phyloP scores from a whole-genome alignment of 2,797 vertebrate genomes.

The Smutsia temminckii region DNA sequence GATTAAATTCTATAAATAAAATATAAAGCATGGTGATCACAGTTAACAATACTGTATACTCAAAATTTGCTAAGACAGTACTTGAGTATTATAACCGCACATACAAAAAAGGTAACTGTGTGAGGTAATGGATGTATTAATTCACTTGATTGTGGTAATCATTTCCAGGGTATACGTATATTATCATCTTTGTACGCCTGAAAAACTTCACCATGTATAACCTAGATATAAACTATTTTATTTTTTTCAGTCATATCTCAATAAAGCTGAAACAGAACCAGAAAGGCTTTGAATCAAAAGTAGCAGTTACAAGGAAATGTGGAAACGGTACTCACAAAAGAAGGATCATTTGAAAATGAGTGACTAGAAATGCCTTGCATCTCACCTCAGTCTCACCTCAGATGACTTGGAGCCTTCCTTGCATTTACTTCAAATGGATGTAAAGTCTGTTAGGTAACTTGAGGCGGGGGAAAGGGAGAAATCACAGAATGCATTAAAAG shows the following conservation, averaged over 20 bases:
- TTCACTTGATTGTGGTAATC: neutral
- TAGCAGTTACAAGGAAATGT: neutral
- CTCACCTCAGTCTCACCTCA: neutral
- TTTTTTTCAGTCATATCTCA: neutral
- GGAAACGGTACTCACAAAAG: neutral
- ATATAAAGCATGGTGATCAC: neutral
- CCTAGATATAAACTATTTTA: neutral
- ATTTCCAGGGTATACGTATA: neutral
- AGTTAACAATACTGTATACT: neutral
- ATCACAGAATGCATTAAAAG: neutral
- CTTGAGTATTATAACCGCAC: neutral
- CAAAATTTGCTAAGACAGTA: neutral
- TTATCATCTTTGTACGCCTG: neutral
- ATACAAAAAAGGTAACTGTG: neutral
- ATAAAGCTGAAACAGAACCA: neutral
- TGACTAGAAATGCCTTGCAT: neutral
- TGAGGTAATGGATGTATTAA: neutral
- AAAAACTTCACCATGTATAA: neutral
- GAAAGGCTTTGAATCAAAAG: neutral
- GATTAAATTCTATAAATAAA: neutral
- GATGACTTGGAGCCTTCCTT: neutral
- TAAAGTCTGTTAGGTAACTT: neutral
- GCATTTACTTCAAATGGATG: neutral
- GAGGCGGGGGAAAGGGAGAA: accelerated
- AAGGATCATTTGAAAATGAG: neutral